These are phyloP conservation scores for Acheta domesticus DNA, from an alignment of 2,888 invertebrate genomes.

Conservation along the genomic window DNA sequence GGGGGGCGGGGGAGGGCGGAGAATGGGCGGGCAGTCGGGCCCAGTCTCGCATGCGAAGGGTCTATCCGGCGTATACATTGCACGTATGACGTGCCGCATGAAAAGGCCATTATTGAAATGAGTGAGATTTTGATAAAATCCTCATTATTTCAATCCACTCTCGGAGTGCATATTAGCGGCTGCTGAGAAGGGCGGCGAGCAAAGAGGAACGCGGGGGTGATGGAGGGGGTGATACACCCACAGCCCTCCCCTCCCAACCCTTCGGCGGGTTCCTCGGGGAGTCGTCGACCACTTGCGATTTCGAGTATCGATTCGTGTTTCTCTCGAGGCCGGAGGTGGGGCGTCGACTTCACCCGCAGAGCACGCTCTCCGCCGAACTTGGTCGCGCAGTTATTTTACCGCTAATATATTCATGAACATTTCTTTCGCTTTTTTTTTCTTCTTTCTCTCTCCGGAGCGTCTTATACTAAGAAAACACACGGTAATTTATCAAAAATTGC, in stretches of 20 bases:
- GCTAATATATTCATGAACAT: too few species aligned
- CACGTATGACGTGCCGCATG: slow-evolving; percentile 30
- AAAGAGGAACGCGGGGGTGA: background rate
- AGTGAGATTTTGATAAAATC: slow-evolving; percentile 25
- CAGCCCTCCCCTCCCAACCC: background rate
- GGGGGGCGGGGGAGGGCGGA: too few species aligned
- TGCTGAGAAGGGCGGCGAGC: background rate
- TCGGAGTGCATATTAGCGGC: slow-evolving; percentile 7
- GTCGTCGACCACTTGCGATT: too few species aligned
- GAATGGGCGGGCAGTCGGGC: background rate
- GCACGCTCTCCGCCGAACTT: too few species aligned
- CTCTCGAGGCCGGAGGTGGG: too few species aligned
- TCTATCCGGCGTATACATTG: background rate
- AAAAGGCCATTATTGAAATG: slow-evolving; percentile 32
- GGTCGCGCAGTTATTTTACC: too few species aligned
- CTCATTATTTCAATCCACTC: slow-evolving; percentile 25
- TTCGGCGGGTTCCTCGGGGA: background rate
- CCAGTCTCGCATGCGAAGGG: background rate
- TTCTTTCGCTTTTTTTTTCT: too few species aligned
- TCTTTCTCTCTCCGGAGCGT: too few species aligned
- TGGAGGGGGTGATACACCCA: background rate
- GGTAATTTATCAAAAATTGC: too few species aligned
- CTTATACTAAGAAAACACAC: too few species aligned
- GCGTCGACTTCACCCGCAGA: too few species aligned
- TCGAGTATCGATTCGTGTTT: too few species aligned